These are phyloP conservation scores for Drosophila quadrilineata DNA, from an alignment of 1,140 invertebrate species.

Conservation along the genomic window DNA sequence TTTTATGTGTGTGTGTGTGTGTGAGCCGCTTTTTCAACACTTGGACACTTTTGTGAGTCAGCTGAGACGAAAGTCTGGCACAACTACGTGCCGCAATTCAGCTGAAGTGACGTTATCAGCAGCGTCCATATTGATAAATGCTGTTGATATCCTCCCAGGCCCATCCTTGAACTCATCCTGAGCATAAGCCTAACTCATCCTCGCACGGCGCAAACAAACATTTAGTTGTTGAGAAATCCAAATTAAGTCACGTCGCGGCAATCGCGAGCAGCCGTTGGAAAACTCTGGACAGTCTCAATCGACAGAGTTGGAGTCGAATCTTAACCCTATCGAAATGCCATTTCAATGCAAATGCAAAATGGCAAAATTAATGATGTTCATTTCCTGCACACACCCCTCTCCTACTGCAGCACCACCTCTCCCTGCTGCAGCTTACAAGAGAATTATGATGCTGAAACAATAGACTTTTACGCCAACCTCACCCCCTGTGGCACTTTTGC, in stretches of 20 bases:
- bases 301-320: slow-evolving; percentile 39
- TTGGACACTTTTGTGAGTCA: slow-evolving; percentile 72
- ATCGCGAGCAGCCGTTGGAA: slow-evolving; percentile 67
- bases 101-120: slow-evolving; percentile 63
- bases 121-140: slow-evolving; percentile 73
- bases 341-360: slow-evolving; percentile 77
- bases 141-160: slow-evolving; percentile 2
- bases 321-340: slow-evolving; percentile 75
- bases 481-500: slow-evolving; percentile 41
- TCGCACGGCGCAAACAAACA: slow-evolving; percentile 54
- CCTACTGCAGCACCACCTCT: not conserved
- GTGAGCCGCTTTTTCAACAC: slow-evolving; percentile 65
- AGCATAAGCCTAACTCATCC: no score
- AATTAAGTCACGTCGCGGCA: slow-evolving; percentile 79
- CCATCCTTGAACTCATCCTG: no score
- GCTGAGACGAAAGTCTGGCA: slow-evolving; percentile 45
- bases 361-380: slow-evolving; percentile 78
- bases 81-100: slow-evolving; percentile 65
- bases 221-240: slow-evolving; percentile 72
- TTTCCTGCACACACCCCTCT: slow-evolving; percentile 51
- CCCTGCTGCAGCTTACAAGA: slow-evolving; percentile 59
- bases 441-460: slow-evolving; percentile 77
- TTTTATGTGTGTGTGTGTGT: slow-evolving; percentile 74
- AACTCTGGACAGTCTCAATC: slow-evolving; percentile 45
- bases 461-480: slow-evolving; percentile 69